Evolutionary conservation across 2,888 invertebrate species (phyloP), one percentile per base, ranked within the genome.

Genomic region (Leptinotarsa tumamoca): DNA sequence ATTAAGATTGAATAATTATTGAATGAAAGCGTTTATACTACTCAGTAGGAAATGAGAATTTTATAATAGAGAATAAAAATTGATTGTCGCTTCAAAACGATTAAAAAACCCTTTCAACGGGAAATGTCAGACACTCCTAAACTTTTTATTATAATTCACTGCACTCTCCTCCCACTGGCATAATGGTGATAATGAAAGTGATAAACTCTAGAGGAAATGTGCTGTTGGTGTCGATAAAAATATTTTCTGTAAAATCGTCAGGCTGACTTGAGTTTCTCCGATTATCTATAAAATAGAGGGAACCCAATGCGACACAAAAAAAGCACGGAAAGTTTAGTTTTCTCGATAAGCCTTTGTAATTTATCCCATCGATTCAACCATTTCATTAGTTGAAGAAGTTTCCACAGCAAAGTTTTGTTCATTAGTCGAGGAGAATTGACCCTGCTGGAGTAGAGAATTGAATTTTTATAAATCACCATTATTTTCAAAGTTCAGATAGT

Each of bases 191-290:
- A 58, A 23, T 58, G 23, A 58, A 58, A 14, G 58, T 58, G 58
- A 58, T 58, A 58, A 58, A 58, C 21, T 14, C 10, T 23, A 23
- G 14, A 58, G 58, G 58, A 58, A 58, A 58, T 58, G 58, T 14
- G 58, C 58, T 58, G 58, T 58, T 23, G 58, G 58, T 58, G 58
- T 58, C 58, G 58, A 58, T 58, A 58, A 58, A 58, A 58, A 58
- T 58, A 23, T 23, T 21, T 58, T 23, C 58, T 14, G 23, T 58
- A 58, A 58, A 58, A 23, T 58, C 58, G 58, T 58, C 58, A 23
- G 58, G 58, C 58, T 21, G 58, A 23, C 58, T 27, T 58, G 14
- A 58, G 15, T 58, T 43, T 23, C 58, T 23, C 23, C 58, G 58
- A 58, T 58, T 58, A 58, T 58, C 58, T 58, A 14, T 10, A 23